phyloP scores from a whole-genome alignment of 2,888 invertebrate genomes.

The Macrophya annulata region DNA sequence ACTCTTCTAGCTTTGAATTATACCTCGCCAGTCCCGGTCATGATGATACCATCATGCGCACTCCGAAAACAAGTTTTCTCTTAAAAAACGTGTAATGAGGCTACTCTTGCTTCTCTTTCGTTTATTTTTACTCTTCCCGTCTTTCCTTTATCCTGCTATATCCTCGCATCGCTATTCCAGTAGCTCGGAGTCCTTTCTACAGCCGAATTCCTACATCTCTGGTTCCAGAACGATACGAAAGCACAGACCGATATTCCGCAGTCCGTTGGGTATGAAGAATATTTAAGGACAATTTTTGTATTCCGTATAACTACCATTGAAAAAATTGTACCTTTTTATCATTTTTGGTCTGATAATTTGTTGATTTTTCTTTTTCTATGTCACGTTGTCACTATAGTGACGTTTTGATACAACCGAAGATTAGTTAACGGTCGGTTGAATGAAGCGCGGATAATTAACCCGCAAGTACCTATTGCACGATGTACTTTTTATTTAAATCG shows the following conservation, averaged over 20 bases:
- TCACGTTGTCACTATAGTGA: background rate
- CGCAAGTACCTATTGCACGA: background rate
- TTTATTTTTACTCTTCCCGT: conserved; percentile 10
- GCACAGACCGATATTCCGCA: background rate
- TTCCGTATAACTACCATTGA: background rate
- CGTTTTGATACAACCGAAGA: background rate
- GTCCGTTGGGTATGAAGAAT: conserved; percentile 1
- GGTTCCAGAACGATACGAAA: background rate
- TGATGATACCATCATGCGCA: conserved; percentile 48
- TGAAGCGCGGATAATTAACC: background rate
- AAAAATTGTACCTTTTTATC: background rate
- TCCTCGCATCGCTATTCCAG: conserved; percentile 25
- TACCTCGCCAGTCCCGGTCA: conserved; percentile 44
- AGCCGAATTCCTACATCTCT: conserved; percentile 23
- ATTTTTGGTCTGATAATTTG: background rate
- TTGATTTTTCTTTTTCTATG: too few relatives aligned
- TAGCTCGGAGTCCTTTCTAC: conserved; percentile 25
- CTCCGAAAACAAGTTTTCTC: conserved; percentile 45
- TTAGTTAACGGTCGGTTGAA: background rate
- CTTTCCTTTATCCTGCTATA: background rate
- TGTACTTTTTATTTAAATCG: background rate
- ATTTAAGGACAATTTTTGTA: background rate
- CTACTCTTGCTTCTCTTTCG: conserved; percentile 33
- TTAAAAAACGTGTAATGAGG: conserved; percentile 49
- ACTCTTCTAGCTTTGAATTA: conserved; percentile 39